phyloP scores from a whole-genome alignment of 2,888 invertebrate species.

The Dryadula phaetusa region DNA sequence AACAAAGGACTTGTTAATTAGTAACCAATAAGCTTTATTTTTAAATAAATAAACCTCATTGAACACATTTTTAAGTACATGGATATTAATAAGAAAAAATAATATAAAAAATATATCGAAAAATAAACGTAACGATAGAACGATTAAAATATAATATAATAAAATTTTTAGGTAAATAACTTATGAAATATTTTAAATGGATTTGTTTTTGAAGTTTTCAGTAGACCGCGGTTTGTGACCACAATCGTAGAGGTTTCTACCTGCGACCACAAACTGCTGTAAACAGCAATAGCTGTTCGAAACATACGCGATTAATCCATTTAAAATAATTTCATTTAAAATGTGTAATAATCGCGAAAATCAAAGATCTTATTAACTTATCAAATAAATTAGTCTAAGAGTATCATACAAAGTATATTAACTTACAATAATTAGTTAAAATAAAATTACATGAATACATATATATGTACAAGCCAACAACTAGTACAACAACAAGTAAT shows the following conservation, averaged over 20 bases:
- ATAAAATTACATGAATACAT: not conserved
- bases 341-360: too few relatives aligned
- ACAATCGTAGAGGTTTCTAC: too few relatives aligned
- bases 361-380: slow-evolving; percentile 9
- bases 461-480: not conserved
- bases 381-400: slow-evolving; percentile 5
- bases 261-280: too few relatives aligned
- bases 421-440: not conserved
- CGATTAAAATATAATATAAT: not conserved
- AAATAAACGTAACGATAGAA: not conserved
- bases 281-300: too few relatives aligned
- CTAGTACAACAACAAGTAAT: too few relatives aligned
- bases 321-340: too few relatives aligned
- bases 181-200: too few relatives aligned
- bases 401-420: slow-evolving; percentile 12
- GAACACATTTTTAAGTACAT: not conserved
- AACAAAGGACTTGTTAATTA: not conserved
- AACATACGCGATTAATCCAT: too few relatives aligned
- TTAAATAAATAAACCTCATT: not conserved
- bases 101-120: slow-evolving; percentile 1
- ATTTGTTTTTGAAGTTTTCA: too few relatives aligned
- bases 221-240: too few relatives aligned
- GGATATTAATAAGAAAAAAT: too few relatives aligned
- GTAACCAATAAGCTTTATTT: not conserved
- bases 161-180: not conserved